Evolutionary conservation across 2,797 vertebrate species (phyloP), one percentile per base, ranked within the genome.

Genomic region (Sardinella longiceps): DNA sequence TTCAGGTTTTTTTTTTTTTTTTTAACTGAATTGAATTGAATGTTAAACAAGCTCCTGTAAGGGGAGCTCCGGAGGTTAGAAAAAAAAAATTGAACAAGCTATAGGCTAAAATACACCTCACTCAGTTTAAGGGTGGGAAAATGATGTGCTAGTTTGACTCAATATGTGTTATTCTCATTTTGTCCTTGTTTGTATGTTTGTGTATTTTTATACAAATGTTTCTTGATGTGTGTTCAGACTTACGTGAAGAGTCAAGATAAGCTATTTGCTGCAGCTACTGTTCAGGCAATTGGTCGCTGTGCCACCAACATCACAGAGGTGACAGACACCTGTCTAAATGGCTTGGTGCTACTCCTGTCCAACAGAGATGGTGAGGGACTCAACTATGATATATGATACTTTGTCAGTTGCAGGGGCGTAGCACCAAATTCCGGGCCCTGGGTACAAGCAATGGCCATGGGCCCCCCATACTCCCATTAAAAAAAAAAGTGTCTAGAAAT

Each of bases 221-320:
- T 82, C 15, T 60, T 77, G 56, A 30, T 86, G 1, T 84, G 20
- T 80, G 81, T 82, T 60, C 92, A 99, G 98, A 99, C 98, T 0
- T 99, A 99, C 0, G 98, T 99, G 88, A 99, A 97, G 92, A 99
- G 98, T 90, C 98, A 99, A 89, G 98, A 99, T 92, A 99, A 99
- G 88, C 95, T 95, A 0, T 99, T 99, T 89, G 98, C 98, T 1
- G 98, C 97, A 2, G 97, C 97, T 87, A 98, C 98, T 56, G 99
- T 99, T 88, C 97, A 99, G 89, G 97, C 98, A 18, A 99, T 99
- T 48, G 98, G 98, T 91, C 94, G 98, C 86, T 99, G 98, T 1
- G 98, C 98, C 58, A 98, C 98, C 70, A 97, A 97, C 93, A 99
- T 99, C 92, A 90, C 94, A 0, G 98, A 99, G 91, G 97, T 99